Evolutionary conservation across 2,888 invertebrate genomes (phyloP).

Genomic region (Nomada fabriciana): DNA sequence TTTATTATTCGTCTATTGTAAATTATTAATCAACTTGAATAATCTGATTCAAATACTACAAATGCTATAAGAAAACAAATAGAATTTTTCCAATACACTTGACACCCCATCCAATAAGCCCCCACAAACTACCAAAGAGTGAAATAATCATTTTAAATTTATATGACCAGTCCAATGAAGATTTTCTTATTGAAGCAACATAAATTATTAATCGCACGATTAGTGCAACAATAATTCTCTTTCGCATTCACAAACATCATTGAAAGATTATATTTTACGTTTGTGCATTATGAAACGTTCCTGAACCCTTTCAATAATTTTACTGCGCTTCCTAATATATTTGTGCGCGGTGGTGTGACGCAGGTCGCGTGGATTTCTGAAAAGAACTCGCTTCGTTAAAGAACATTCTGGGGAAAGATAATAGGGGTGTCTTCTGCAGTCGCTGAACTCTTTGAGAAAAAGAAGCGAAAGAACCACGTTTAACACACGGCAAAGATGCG

Average conservation of each 20-base stretch:
- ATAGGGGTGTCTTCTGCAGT: constrained; percentile 41
- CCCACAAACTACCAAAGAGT: too few relatives aligned
- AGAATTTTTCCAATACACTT: too few relatives aligned
- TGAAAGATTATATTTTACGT: not conserved
- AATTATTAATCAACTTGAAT: too few relatives aligned
- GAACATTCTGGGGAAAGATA: constrained; percentile 42
- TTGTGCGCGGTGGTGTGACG: constrained; percentile 26
- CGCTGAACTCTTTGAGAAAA: constrained; percentile 33
- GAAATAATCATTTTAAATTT: too few relatives aligned
- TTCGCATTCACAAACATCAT: not conserved
- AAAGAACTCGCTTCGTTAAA: constrained; percentile 59
- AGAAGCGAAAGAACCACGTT: constrained; percentile 49
- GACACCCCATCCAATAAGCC: too few relatives aligned
- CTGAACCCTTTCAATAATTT: constrained; percentile 12
- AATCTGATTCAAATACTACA: too few relatives aligned
- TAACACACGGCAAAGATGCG: constrained; percentile 1
- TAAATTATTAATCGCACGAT: too few relatives aligned
- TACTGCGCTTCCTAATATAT: not conserved
- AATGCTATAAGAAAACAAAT: too few relatives aligned
- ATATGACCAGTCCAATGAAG: too few relatives aligned
- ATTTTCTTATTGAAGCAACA: too few relatives aligned
- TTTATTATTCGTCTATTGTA: too few relatives aligned
- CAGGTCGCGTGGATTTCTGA: constrained; percentile 31
- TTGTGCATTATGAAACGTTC: not conserved
- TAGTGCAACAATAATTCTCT: too few relatives aligned